phyloP scores from a whole-genome alignment of 2,888 invertebrate genomes.

The Dilophus febrilis region DNA sequence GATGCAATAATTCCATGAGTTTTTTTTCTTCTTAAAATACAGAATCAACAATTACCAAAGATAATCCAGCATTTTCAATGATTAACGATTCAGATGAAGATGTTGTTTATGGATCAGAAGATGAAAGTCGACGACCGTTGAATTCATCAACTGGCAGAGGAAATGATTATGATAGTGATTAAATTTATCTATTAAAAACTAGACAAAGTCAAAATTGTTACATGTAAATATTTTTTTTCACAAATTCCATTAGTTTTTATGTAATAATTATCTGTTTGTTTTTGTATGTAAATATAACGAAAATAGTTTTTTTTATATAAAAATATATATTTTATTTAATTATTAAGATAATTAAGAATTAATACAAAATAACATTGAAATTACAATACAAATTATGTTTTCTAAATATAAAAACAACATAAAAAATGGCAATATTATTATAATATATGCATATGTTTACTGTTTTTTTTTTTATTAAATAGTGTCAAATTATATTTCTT shows the following conservation, averaged over 20 bases:
- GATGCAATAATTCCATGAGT: neutral
- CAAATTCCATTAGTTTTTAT: neutral
- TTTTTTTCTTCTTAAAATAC: conserved; percentile 16
- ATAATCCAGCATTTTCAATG: conserved; percentile 97
- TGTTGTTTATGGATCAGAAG: conserved; percentile 85
- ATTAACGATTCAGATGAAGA: conserved; percentile 95
- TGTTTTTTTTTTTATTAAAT: too few relatives aligned
- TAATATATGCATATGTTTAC: too few relatives aligned
- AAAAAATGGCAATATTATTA: too few relatives aligned
- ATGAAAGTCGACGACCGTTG: conserved; percentile 66
- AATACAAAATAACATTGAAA: too few relatives aligned
- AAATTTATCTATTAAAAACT: conserved; percentile 17
- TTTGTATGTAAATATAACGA: neutral
- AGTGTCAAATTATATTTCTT: too few relatives aligned
- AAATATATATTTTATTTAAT: neutral
- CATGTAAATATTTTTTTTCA: neutral
- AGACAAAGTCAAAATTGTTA: neutral
- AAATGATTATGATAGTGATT: conserved; percentile 56
- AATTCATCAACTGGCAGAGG: conserved; percentile 41
- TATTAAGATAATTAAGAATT: too few relatives aligned
- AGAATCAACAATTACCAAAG: conserved; percentile 86
- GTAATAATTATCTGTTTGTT: too few relatives aligned
- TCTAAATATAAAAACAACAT: too few relatives aligned
- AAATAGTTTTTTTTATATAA: neutral
- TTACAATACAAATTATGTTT: too few relatives aligned